Base-by-base conservation (phyloP, 2,888 invertebrate genomes). In the Prostheceraeus crozeri region DNA sequence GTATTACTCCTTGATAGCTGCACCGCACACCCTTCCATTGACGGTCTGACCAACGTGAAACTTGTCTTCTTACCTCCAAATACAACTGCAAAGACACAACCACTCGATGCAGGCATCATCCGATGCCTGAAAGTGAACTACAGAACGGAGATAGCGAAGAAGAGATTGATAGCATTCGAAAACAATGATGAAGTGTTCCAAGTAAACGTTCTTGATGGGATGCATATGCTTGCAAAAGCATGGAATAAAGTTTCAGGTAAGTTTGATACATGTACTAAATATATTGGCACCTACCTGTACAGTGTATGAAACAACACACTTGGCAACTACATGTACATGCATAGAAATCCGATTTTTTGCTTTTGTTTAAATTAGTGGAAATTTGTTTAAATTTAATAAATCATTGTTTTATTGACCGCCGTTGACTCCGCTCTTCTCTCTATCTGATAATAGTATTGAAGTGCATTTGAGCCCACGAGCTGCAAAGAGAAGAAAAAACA, bases 41-140 rank as follows among this genome's bases (percentile, higher is more conserved):
- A 45, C 3, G n/a, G 28, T 14, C 60, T 65, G 11, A 35, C 36
- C 8, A 58, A 62, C 28, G 61, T 65, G 6, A 60, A 3, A 8
- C 8, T 65, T 2, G 3, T 61, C 3, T 65, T 61, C 48, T 59
- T 67, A 3, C 65, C 63, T 21, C 62, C 64, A 0, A 67, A 65
- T 48, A n/a, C n/a, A n/a, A 66, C 65, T 27, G 64, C 65, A 1
- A 10, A 57, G 1, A 61, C 65, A 10, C 65, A 66, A 35, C 65
- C 62, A 1, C 59, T 66, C 56, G 64, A 66, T 28, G 65, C 62
- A 3, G 64, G 65, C 1, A 65, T 66, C 51, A 65, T 64, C n/a
- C 19, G 30, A 1, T 55, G 21, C 28, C 61, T 65, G 27, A 64
- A 63, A 54, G 33, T 21, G 8, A 21, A 63, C 53, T 63, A 64